Evolutionary conservation across 2,888 invertebrate species (phyloP).

Genomic region (Panzeria rudis): DNA sequence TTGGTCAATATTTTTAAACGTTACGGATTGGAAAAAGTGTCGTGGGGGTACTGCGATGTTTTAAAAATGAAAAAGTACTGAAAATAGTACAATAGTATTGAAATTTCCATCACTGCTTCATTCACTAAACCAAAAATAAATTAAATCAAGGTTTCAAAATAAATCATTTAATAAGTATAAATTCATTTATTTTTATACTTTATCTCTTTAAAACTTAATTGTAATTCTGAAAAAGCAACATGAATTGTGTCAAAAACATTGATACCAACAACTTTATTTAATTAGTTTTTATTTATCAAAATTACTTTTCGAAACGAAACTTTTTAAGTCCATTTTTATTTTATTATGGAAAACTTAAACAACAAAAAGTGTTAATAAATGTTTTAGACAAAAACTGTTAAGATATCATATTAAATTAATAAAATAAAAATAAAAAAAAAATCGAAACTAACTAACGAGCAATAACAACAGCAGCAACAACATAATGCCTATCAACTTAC

Average conservation of each 20-base stretch:
- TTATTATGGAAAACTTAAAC: not conserved
- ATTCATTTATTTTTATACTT: conserved; percentile 14
- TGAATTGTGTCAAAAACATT: conserved; percentile 48
- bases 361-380: conserved; percentile 64
- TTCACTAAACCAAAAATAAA: not conserved
- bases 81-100: too few species aligned
- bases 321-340: too few species aligned
- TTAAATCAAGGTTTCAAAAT: not conserved
- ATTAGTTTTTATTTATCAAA: conserved; percentile 50
- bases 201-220: conserved; percentile 41
- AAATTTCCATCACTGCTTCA: not conserved
- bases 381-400: conserved; percentile 33
- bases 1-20: too few species aligned
- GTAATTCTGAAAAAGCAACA: conserved; percentile 52
- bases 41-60: too few species aligned
- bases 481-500: conserved; percentile 46
- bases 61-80: too few species aligned
- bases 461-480: conserved; percentile 26
- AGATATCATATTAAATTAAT: conserved; percentile 48
- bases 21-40: too few species aligned
- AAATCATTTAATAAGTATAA: not conserved
- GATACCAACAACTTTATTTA: conserved; percentile 64
- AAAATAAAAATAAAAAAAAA: not conserved
- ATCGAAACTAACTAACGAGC: conserved; percentile 6
- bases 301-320: conserved; percentile 15